Percentiles rank a stretch among this genome's conserved stretches.
phyloP scores from a whole-genome alignment of 2,888 invertebrate species.

The Strigamia crassipes region DNA sequence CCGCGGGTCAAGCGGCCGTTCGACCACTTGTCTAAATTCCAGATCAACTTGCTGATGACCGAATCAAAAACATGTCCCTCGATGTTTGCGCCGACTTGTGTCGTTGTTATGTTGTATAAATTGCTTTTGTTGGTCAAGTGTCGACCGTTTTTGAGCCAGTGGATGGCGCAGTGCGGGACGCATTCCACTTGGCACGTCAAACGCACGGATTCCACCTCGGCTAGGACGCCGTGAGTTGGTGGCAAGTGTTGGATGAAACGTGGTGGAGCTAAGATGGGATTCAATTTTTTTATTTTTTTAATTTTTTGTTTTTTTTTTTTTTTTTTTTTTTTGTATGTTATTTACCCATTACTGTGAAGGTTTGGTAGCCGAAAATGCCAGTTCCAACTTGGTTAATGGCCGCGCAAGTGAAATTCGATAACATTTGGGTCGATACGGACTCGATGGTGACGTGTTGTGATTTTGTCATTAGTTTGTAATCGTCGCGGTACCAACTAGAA shows the following conservation, averaged over 20 bases:
- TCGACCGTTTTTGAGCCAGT: slow-evolving; percentile 80
- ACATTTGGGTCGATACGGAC: slow-evolving; percentile 80
- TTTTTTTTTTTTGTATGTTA: neutral
- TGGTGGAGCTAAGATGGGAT: slow-evolving; percentile 72
- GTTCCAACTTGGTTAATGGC: slow-evolving; percentile 84
- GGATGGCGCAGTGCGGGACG: slow-evolving; percentile 79
- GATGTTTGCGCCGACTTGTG: slow-evolving; percentile 72
- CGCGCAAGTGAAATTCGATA: slow-evolving; percentile 86
- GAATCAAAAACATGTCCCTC: slow-evolving; percentile 84
- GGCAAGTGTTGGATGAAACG: slow-evolving; percentile 81
- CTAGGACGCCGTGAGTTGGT: slow-evolving; percentile 72
- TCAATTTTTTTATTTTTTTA: too few species aligned
- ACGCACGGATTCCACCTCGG: slow-evolving; percentile 69
- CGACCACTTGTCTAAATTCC: slow-evolving; percentile 86
- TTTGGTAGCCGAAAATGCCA: slow-evolving; percentile 59
- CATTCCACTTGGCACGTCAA: slow-evolving; percentile 89
- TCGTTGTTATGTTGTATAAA: slow-evolving; percentile 72
- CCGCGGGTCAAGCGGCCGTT: slow-evolving; percentile 74
- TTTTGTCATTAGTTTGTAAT: neutral
- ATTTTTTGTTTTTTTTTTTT: too few species aligned
- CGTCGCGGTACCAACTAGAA: slow-evolving; percentile 36
- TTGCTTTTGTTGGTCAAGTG: slow-evolving; percentile 61
- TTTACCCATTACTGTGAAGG: neutral
- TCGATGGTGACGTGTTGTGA: slow-evolving; percentile 61
- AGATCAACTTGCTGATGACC: slow-evolving; percentile 81